Base-by-base conservation (phyloP, 2,888 invertebrate genomes). In the Ochlodes sylvanus region DNA sequence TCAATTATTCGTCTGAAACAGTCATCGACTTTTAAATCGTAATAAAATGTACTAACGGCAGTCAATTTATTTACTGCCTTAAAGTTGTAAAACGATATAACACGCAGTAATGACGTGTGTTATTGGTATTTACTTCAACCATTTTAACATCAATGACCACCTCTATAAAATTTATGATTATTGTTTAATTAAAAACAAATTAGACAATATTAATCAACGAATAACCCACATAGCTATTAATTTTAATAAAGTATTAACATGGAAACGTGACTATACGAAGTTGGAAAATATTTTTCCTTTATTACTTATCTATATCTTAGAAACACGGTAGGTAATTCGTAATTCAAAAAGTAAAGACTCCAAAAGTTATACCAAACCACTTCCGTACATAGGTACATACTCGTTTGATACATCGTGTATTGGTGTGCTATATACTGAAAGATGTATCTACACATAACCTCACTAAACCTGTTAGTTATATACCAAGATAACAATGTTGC, bases 61-160 rank as follows among this genome's bases (percentile, higher is more conserved):
- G 90, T 91, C 89, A 89, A 90, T 91, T 86, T 90, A 91, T 92
- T 93, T 92, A 92, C 90, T 90, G 87, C 92, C 85, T 86, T 87
- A 84, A 89, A 92, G 93, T 90, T 91, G 92, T 93, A 90, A 92
- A 93, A 87, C 89, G 84, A 91, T 92, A 91, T 92, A 90, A 91
- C 88, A 92, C 87, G 87, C 85, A 82, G 87, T 92, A 91, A 92
- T 92, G 87, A 92, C 81, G 90, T 89, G 90, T 90, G 90, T 88
- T 90, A 91, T 89, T 90, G 90, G 87, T 87, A 85, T 93, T 91
- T 88, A 91, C 91, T 90, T 85, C 83, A 85, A 84, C 85, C 83
- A 87, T 89, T 87, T 84, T 85, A 89, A 87, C 88, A 89, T 88
- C 89, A 88, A 82, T 88, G 86, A 88, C 87, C 87, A 83, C 84